Evolutionary conservation across 2,113 vertebrate species (phyloP).

Genomic region (Apodemus sylvaticus): DNA sequence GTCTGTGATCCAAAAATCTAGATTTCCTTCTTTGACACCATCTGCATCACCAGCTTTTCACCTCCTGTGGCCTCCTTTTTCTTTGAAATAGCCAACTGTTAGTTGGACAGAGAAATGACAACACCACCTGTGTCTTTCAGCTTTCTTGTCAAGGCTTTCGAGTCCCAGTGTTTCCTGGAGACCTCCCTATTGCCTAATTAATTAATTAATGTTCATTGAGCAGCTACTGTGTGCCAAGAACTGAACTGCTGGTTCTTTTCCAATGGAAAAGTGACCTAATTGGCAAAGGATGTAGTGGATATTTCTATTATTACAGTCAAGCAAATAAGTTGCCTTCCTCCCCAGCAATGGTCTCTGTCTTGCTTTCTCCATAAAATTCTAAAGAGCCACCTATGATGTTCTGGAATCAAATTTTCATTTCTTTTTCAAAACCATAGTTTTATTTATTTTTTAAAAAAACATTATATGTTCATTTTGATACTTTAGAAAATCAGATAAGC

Average conservation of each 20-base stretch:
- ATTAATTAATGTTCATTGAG: slow-evolving; percentile 72
- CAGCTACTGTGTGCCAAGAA: slow-evolving; percentile 62
- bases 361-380: not conserved
- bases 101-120: slow-evolving; percentile 57
- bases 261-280: not conserved
- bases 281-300: not conserved
- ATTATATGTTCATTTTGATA: not conserved
- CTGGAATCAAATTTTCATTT: slow-evolving; percentile 36
- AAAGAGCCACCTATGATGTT: not conserved
- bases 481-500: not conserved
- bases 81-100: slow-evolving; percentile 72
- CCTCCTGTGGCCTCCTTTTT: slow-evolving; percentile 58
- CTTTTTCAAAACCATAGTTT: not conserved
- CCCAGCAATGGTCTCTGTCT: not conserved
- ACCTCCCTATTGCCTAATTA: slow-evolving; percentile 56
- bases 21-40: slow-evolving; percentile 67
- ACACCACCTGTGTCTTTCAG: slow-evolving; percentile 68
- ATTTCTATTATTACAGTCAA: slow-evolving; percentile 46
- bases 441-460: not conserved
- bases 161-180: slow-evolving; percentile 50
- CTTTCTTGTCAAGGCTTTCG: slow-evolving; percentile 31
- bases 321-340: not conserved
- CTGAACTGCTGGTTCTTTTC: slow-evolving; percentile 22
- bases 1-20: slow-evolving; percentile 65
- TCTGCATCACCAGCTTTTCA: slow-evolving; percentile 73